Percentiles rank a stretch among this genome's conserved stretches.
Evolutionary conservation across 2,888 invertebrate species (phyloP).

Genomic region (Rhabditoides inermis): DNA sequence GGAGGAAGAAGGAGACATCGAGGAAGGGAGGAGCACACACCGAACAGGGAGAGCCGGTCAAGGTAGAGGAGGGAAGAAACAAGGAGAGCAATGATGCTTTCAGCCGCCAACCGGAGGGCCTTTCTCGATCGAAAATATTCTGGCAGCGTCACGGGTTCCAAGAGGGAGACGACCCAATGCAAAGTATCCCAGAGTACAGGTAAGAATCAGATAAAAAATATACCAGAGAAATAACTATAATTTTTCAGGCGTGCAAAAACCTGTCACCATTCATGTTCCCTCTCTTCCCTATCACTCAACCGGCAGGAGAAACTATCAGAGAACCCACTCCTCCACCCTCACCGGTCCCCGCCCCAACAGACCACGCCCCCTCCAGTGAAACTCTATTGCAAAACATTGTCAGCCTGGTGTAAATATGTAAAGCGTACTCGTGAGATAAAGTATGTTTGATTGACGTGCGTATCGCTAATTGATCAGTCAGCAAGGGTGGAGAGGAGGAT

Average conservation of each 20-base stretch:
- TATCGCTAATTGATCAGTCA: too few species aligned
- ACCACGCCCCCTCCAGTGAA: too few species aligned
- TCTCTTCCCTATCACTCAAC: slow-evolving; percentile 57
- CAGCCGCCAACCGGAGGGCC: slow-evolving; percentile 16
- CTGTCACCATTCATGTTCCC: slow-evolving; percentile 54
- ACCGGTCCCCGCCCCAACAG: background rate
- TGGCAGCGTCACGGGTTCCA: slow-evolving; percentile 56
- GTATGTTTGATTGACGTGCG: too few species aligned
- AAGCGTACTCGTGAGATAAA: too few species aligned
- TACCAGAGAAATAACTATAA: background rate
- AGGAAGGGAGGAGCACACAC: slow-evolving; percentile 10
- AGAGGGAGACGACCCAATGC: slow-evolving; percentile 57
- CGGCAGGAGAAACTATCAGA: slow-evolving; percentile 53
- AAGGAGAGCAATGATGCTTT: slow-evolving; percentile 1
- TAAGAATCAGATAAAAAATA: slow-evolving; percentile 6
- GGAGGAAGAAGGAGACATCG: slow-evolving; percentile 88
- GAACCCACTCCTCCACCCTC: slow-evolving; percentile 9
- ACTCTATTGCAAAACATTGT: too few species aligned
- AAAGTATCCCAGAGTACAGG: slow-evolving; percentile 56
- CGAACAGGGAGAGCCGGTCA: background rate
- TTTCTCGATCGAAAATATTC: slow-evolving; percentile 56
- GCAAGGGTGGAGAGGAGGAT: too few species aligned
- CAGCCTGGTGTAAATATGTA: too few species aligned
- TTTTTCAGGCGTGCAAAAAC: slow-evolving; percentile 55
- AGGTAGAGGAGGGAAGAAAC: background rate